Base-by-base conservation (phyloP, 2,888 invertebrate species). In the Andrena haemorrhoa region DNA sequence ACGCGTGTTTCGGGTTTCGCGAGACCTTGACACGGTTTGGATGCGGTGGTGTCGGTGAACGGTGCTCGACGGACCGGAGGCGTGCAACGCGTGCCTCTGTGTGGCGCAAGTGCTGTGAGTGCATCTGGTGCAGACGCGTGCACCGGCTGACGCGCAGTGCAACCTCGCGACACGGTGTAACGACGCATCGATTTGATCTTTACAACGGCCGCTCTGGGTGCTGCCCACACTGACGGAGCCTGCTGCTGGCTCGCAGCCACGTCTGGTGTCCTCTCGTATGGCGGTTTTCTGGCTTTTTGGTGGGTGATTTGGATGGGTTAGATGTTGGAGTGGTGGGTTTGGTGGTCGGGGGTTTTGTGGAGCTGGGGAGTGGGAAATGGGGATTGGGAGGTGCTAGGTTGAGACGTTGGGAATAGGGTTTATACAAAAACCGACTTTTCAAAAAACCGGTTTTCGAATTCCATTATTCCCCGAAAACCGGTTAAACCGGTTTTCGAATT, bases 121-220 rank as follows among this genome's bases (percentile, higher is more conserved):
- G 84, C 49, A 73, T 77, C 72, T 61, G 79, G 53, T 69, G 72
- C 51, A 29, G 78, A 78, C 70, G 77, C 70, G 65, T 65, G 60
- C 72, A 70, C 68, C 47, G 56, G 41, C 23, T 26, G 60, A 53
- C 58, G 68, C 33, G 66, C 65, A 35, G 73, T 61, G 82, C 51
- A 47, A 41, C 76, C 69, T 60, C 58, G 82, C 56, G 81, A 82
- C 81, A 81, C 61, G 64, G 69, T 76, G 82, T 81, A 76, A 80
- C 81, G 75, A 79, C 73, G 77, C 77, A 77, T 83, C 70, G 82
- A 83, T 81, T 77, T 70, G 77, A 83, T 83, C 82, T 82, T 63
- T 72, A 72, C 80, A 82, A 75, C 75, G 53, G n/a, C 49, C 61
- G 26, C 64, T 26, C 41, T 5, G 41, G 58, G 23, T 26, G 56